phyloP scores from a whole-genome alignment of 2,113 vertebrate species.

The Rhabdornis inornatus region DNA sequence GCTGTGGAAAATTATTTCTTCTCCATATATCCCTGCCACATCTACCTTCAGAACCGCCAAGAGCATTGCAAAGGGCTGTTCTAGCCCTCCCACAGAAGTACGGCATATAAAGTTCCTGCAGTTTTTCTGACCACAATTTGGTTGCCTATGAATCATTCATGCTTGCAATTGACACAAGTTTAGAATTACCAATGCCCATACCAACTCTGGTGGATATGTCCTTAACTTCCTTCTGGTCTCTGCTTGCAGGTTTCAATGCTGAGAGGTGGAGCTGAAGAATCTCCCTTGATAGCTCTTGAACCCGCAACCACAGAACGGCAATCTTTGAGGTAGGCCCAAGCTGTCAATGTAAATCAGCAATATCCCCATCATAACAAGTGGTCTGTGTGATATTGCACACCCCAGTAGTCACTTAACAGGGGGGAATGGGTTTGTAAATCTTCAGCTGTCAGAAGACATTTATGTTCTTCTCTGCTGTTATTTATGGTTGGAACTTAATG shows the following conservation, averaged over 20 bases:
- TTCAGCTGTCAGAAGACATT: neutral
- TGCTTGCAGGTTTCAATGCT: neutral
- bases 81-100: neutral
- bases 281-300: neutral
- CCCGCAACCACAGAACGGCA: neutral
- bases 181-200: neutral
- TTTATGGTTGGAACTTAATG: neutral
- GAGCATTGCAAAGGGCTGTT: neutral
- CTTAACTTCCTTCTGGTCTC: neutral
- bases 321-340: neutral
- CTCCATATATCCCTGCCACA: neutral
- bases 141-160: neutral
- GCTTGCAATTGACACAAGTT: neutral
- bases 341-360: rapidly evolving
- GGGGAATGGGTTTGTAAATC: neutral
- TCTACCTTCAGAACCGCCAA: neutral
- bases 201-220: neutral
- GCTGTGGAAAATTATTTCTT: neutral
- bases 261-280: neutral
- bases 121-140: neutral
- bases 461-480: neutral
- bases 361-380: neutral
- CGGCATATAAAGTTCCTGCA: neutral
- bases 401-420: neutral
- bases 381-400: neutral